These are phyloP conservation scores for Pangasius macronema DNA, from an alignment of 2,797 vertebrate species.

Conservation along the genomic window DNA sequence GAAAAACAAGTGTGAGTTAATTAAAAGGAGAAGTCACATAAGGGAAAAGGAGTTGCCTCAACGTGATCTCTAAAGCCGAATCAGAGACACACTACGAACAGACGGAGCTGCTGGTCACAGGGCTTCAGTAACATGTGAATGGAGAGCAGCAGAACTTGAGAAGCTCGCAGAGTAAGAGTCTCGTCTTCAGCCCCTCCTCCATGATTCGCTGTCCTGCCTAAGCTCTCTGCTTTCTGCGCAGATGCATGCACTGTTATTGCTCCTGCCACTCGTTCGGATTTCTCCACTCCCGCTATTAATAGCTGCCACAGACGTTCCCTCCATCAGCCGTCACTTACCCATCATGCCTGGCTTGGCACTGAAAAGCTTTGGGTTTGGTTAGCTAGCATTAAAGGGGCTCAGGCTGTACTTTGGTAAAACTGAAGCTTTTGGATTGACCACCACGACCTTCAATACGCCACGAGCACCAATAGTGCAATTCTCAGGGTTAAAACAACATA, in stretches of 20 bases:
- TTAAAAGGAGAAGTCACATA: constrained; percentile 34
- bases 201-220: constrained; percentile 7
- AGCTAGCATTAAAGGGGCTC: constrained; percentile 2
- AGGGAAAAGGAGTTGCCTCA: constrained; percentile 36
- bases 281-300: constrained; percentile 57
- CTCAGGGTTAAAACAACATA: neutral
- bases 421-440: neutral
- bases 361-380: constrained; percentile 29
- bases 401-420: neutral
- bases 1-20: constrained; percentile 55
- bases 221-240: constrained; percentile 29
- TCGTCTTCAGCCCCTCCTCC: constrained; percentile 13
- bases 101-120: no score
- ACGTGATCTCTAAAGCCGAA: constrained; percentile 41
- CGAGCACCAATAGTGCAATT: neutral
- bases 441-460: neutral
- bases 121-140: constrained; percentile 15
- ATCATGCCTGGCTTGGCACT: constrained; percentile 24
- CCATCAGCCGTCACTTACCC: constrained; percentile 40
- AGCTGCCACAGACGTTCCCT: constrained; percentile 52
- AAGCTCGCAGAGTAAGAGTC: constrained; percentile 27
- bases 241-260: constrained; percentile 40
- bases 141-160: neutral
- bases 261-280: constrained; percentile 50
- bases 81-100: neutral